These are phyloP conservation scores for Achlya flavicornis DNA, from an alignment of 2,888 invertebrate genomes.

Conservation along the genomic window DNA sequence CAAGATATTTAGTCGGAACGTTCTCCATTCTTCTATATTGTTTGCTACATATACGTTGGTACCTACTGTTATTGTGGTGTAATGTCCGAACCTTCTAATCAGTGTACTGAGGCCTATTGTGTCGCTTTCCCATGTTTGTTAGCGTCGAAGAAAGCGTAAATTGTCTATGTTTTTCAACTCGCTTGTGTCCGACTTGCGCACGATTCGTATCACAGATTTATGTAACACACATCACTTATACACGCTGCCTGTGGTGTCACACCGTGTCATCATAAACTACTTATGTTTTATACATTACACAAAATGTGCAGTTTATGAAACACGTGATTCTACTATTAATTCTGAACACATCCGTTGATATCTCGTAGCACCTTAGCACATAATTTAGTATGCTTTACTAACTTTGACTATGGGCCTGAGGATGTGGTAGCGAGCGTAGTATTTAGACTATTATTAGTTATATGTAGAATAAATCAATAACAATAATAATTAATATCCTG, in stretches of 20 bases:
- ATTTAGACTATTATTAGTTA: no score
- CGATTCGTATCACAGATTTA: conserved; percentile 25
- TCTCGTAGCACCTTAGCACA: not conserved
- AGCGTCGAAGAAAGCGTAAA: conserved; percentile 37
- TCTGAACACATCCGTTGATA: conserved; percentile 1
- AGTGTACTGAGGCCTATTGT: conserved; percentile 14
- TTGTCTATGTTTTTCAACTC: conserved; percentile 28
- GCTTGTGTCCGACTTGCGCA: conserved; percentile 21
- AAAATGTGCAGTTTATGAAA: not conserved
- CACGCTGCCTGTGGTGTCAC: conserved; percentile 1
- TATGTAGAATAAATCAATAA: no score
- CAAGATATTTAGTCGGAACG: not conserved
- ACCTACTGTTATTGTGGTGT: not conserved
- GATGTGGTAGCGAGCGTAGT: not conserved
- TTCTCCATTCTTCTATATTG: not conserved
- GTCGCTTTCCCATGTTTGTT: conserved; percentile 36
- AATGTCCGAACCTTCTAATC: conserved; percentile 20
- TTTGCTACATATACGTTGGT: not conserved
- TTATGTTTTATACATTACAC: not conserved
- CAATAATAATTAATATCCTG: no score
- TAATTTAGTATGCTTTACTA: not conserved
- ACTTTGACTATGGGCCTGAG: not conserved
- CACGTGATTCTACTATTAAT: not conserved
- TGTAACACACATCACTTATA: conserved; percentile 18
- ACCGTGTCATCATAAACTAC: conserved; percentile 7